Conservation (phyloP, 2,888 invertebrate species). For the Patella depressa region DNA sequence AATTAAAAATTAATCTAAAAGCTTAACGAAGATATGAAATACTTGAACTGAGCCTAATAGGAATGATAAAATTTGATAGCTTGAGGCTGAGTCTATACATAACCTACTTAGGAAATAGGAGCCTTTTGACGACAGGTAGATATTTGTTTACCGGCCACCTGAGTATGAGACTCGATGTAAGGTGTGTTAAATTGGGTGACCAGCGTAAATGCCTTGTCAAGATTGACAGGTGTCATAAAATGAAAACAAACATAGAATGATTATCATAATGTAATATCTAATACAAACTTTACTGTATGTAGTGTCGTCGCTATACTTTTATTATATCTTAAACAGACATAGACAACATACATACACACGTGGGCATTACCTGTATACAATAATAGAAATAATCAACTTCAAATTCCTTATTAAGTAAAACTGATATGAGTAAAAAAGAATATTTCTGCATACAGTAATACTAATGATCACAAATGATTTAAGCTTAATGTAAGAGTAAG, state of each 20-base stretch:
- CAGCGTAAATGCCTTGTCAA: background rate
- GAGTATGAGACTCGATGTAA: background rate
- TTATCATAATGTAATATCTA: constrained; percentile 7
- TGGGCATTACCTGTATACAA: too few relatives aligned
- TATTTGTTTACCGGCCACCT: background rate
- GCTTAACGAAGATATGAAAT: constrained; percentile 1
- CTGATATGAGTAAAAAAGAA: too few relatives aligned
- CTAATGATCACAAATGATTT: too few relatives aligned
- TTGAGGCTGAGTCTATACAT: constrained; percentile 5
- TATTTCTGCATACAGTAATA: too few relatives aligned
- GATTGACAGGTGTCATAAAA: constrained; percentile 6
- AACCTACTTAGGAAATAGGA: constrained; percentile 7
- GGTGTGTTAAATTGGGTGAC: background rate
- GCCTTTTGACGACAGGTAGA: background rate
- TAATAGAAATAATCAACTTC: too few relatives aligned
- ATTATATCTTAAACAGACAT: too few relatives aligned
- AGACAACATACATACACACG: too few relatives aligned
- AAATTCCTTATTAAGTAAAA: too few relatives aligned
- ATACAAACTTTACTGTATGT: background rate
- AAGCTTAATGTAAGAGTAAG: too few relatives aligned
- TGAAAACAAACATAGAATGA: background rate
- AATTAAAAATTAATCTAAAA: constrained; percentile 12
- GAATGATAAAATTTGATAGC: constrained; percentile 1
- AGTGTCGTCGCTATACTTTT: too few relatives aligned
- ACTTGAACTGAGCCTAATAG: background rate